A percentile compares a stretch with the other conserved stretches of the same genome.
phyloP scores from a whole-genome alignment of 2,113 vertebrate species.

The Ageneiosus marmoratus region DNA sequence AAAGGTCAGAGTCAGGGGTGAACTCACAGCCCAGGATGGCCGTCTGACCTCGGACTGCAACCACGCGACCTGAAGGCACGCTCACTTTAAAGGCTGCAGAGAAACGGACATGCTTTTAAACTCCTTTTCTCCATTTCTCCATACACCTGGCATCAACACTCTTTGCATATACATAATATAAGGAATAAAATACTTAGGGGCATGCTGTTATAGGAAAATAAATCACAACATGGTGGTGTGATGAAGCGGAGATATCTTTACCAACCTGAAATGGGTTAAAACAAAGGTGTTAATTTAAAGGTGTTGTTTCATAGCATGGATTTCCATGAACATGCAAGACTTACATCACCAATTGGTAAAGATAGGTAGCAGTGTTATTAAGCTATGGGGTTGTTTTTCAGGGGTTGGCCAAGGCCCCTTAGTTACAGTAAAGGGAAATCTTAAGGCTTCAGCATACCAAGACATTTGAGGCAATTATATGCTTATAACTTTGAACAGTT shows the following conservation, averaged over 20 bases:
- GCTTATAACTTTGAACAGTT: too few relatives aligned
- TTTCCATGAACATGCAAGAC: too few relatives aligned
- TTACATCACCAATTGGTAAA: too few relatives aligned
- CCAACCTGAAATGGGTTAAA: not conserved
- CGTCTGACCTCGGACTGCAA: constrained; percentile 43
- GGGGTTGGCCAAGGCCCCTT: too few relatives aligned
- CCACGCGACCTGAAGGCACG: not conserved
- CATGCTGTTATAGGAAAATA: not conserved
- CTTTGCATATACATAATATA: not conserved
- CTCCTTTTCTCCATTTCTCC: too few relatives aligned
- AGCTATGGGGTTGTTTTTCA: too few relatives aligned
- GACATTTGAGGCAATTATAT: too few relatives aligned
- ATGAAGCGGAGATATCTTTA: not conserved
- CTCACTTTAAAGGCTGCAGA: constrained; percentile 51
- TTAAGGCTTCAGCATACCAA: too few relatives aligned
- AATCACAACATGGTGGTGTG: not conserved
- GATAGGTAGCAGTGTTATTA: too few relatives aligned
- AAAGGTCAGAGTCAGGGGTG: constrained; percentile 15
- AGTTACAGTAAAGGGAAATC: too few relatives aligned
- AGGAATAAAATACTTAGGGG: not conserved
- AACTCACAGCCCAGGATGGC: constrained; percentile 53
- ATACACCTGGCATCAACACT: not conserved
- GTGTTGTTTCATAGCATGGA: too few relatives aligned
- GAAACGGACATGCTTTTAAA: not conserved
- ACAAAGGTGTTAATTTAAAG: not conserved